Base-by-base conservation (phyloP, 2,113 vertebrate genomes). In the Microtus oregoni region DNA sequence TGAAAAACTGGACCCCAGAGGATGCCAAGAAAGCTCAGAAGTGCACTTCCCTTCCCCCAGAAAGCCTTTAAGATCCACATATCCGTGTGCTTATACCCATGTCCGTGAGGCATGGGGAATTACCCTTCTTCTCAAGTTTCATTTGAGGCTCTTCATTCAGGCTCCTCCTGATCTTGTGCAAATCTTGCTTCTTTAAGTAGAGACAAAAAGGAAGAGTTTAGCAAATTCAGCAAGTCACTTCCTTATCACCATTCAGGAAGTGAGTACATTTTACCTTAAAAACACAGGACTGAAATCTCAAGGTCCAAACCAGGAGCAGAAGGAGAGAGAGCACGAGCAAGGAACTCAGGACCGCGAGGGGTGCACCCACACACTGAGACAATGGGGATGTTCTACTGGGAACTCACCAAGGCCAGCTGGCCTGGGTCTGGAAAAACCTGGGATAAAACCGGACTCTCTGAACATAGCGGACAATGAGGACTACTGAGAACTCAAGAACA, bases 171-270 rank as follows among this genome's bases (percentile, higher is more conserved):
- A 61, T 28, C 38, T 77, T 50, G 28, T n/a, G 15, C 38, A 89
- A 89, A 7, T 35, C 26, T 89, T 89, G 14, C 30, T 91, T 91
- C 15, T 83, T 92, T 83, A 76, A 2, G 26, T 52, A 47, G 17
- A n/a, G 24, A 81, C 17, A 96, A 72, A 35, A 83, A 93, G 38
- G 11, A 9, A 83, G 5, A 91, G 79, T 63, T 77, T 68, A 87
- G 67, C 5, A 95, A 95, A 96, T 63, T 90, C 38, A 73, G 28
- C 38, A 82, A 89, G 28, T 50, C 78, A 41, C 10, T 93, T 83
- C 72, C 90, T 91, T 78, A 86, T 94, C 44, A 92, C 76, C 70
- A 86, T 20, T 72, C 78, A 96, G 92, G 77, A 91, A 91, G 24
- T 13, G 50, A 32, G 26, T 91, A 8, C 8, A 61, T 85, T 91